A percentile compares a stretch with the other conserved stretches of the same genome.
These are phyloP conservation scores for Stenodera caucasica DNA, from an alignment of 2,888 invertebrate species.

Conservation along the genomic window DNA sequence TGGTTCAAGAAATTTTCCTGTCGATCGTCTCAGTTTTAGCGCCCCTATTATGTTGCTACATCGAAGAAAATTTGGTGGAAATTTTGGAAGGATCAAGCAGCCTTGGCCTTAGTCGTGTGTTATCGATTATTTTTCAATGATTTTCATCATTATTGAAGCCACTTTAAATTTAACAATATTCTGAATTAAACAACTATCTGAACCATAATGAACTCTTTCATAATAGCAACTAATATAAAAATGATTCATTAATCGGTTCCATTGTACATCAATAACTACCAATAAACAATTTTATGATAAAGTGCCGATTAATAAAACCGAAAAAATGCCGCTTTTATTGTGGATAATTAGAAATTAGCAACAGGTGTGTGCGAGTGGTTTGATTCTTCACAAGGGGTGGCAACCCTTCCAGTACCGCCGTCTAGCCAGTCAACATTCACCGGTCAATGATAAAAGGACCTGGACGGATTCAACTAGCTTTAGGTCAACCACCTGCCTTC, in stretches of 20 bases:
- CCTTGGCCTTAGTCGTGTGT: conserved; percentile 4
- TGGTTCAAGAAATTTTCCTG: too few relatives aligned
- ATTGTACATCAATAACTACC: background rate
- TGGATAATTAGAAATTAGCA: background rate
- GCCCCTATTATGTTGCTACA: too few relatives aligned
- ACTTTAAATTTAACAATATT: background rate
- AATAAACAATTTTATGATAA: background rate
- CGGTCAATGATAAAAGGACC: conserved; percentile 8
- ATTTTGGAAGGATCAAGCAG: background rate
- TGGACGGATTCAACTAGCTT: background rate
- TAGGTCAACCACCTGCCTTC: conserved; percentile 24
- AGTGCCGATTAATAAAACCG: too few relatives aligned
- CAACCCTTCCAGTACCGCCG: conserved; percentile 15
- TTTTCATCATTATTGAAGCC: too few relatives aligned
- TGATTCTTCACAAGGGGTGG: background rate
- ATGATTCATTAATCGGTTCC: background rate
- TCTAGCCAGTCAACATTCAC: conserved; percentile 14
- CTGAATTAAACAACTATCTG: background rate
- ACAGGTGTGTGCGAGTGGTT: background rate
- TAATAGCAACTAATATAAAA: background rate
- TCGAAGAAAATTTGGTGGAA: too few relatives aligned
- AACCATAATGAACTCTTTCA: conserved; percentile 4
- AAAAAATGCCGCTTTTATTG: background rate
- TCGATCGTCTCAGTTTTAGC: too few relatives aligned
- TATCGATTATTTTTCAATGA: background rate